Evolutionary conservation across 2,797 vertebrate species (phyloP), one percentile per base, ranked within the genome.

Genomic region (Forpus xanthops): DNA sequence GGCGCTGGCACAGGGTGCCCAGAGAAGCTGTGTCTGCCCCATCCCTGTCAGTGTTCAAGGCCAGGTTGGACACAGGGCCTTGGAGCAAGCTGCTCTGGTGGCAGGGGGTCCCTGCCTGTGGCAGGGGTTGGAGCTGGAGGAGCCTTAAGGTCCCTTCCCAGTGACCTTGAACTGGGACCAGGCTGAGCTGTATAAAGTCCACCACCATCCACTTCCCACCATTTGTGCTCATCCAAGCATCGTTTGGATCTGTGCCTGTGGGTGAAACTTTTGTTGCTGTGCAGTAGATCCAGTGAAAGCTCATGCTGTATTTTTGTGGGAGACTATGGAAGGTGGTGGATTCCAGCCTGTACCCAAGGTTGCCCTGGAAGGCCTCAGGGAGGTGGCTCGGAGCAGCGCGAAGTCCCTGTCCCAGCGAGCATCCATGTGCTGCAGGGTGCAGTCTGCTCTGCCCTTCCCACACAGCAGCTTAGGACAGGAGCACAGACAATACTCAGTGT

Each of bases 361-460:
- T 11, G 35, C 44, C 45, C 35, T 50, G 82, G 53, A 23, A 31
- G 37, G n/a, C 15, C 11, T 4, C 24, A 2, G 8, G n/a, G 35
- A 45, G 62, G 4, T 0, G 18, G 55, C 78, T 49, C 4, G 4
- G 65, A 17, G 85, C 30, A 55, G 62, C 27, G 21, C 45, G 12
- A 52, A 31, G 47, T 18, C 4, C 42, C 33, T 24, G 15, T 73
- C 23, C 45, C 16, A 21, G 72, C 0, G 12, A 31, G 47, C 12
- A 3, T 23, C 44, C 0, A 0, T 33, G 37, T 4, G 3, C 42
- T 15, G 42, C 61, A 16, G 18, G 12, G 41, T 19, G 9, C 62
- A 5, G 37, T 3, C 6, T 16, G n/a, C 37, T 49, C 42, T 15
- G 13, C 28, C 20, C 50, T 13, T 23, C 5, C 3, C 27, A 7